phyloP scores from a whole-genome alignment of 2,797 vertebrate species.

The Acrocephalus scirpaceus region DNA sequence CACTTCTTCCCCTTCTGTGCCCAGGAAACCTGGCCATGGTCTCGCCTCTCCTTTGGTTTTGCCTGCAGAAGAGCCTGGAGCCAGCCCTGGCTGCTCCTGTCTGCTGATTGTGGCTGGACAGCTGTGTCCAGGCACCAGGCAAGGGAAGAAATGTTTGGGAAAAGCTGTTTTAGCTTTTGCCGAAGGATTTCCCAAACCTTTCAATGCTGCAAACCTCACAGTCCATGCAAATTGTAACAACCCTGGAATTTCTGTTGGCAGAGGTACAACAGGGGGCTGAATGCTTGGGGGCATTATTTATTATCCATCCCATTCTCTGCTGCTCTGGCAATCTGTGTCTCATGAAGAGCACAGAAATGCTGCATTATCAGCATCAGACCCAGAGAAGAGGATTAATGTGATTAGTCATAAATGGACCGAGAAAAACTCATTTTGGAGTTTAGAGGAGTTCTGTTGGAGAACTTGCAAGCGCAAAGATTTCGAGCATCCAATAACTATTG shows the following conservation, averaged over 20 bases:
- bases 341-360: neutral
- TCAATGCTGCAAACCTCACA: neutral
- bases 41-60: neutral
- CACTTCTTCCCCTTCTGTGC: neutral
- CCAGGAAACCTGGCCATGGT: neutral
- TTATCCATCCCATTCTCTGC: neutral
- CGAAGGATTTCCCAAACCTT: neutral
- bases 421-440: conserved; percentile 9
- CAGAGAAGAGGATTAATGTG: neutral
- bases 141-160: neutral
- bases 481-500: neutral
- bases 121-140: neutral
- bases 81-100: neutral
- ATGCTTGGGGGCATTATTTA: neutral
- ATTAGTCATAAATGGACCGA: neutral
- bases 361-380: neutral
- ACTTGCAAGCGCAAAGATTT: neutral
- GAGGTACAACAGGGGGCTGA: neutral
- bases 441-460: neutral
- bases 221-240: neutral
- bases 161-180: neutral
- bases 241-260: neutral
- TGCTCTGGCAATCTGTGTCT: neutral
- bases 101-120: neutral
- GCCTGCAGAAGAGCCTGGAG: neutral